Conservation (phyloP, 2,797 vertebrate genomes). For the Spea hammondii region DNA sequence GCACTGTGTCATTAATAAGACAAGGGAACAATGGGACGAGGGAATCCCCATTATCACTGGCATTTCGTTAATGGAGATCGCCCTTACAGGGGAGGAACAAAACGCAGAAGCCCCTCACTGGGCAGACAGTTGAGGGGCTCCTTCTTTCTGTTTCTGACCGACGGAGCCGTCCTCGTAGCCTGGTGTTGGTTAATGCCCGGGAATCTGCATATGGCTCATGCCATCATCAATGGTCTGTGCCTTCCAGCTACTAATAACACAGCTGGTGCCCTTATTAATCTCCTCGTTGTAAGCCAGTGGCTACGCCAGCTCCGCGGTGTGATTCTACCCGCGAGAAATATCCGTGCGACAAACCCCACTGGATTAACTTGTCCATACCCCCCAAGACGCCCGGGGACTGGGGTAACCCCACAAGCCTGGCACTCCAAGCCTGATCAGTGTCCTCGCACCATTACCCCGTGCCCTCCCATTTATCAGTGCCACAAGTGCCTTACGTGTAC, state of each 20-base stretch:
- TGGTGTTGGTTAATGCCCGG: background rate
- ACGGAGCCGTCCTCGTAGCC: background rate
- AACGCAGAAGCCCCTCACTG: slow-evolving; percentile 9
- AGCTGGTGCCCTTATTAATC: background rate
- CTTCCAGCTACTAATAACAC: background rate
- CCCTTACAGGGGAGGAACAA: background rate
- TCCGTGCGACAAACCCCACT: too few relatives aligned
- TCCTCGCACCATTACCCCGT: slow-evolving; percentile 19
- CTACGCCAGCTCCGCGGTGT: background rate
- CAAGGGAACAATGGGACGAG: slow-evolving; percentile 37
- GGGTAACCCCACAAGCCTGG: background rate
- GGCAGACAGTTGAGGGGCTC: background rate
- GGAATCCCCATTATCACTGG: slow-evolving; percentile 29
- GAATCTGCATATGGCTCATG: background rate
- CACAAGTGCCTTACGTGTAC: background rate
- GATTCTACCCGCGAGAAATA: too few relatives aligned
- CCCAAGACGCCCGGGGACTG: background rate
- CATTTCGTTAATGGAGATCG: background rate
- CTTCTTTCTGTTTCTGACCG: background rate
- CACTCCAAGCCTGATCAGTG: background rate
- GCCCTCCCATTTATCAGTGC: slow-evolving; percentile 33
- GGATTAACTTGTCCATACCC: too few relatives aligned
- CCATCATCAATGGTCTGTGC: background rate
- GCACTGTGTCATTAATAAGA: slow-evolving; percentile 17
- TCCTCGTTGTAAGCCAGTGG: background rate